These are phyloP conservation scores for Sinocyclocheilus rhinocerous DNA, from an alignment of 2,113 vertebrate genomes.

Conservation along the genomic window DNA sequence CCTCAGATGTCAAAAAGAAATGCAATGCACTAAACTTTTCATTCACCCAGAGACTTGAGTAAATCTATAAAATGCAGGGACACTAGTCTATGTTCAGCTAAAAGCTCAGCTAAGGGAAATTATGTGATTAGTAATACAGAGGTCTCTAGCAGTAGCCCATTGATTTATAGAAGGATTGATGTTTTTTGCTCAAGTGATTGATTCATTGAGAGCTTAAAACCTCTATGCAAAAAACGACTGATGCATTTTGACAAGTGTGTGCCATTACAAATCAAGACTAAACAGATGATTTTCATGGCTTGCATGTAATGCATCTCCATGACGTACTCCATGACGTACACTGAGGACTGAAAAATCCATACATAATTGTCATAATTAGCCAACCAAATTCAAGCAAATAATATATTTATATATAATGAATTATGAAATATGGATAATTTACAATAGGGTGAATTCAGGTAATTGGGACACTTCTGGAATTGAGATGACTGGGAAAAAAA, in stretches of 20 bases:
- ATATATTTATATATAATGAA: not conserved
- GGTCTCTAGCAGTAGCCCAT: not conserved
- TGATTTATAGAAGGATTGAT: constrained; percentile 46
- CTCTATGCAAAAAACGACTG: not conserved
- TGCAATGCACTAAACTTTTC: not conserved
- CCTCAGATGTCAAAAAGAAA: not conserved
- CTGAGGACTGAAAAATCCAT: too few species aligned
- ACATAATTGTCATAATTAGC: not conserved
- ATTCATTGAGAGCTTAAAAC: constrained; percentile 14
- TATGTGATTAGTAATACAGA: constrained; percentile 7
- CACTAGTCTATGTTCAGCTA: not conserved
- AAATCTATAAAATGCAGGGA: not conserved
- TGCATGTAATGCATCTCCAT: not conserved
- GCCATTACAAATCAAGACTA: constrained; percentile 22
- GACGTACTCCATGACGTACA: too few species aligned
- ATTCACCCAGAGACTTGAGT: not conserved
- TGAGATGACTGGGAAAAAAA: too few species aligned
- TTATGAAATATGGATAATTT: not conserved
- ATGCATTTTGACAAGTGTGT: not conserved
- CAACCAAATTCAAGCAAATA: not conserved
- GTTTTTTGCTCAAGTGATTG: constrained; percentile 27
- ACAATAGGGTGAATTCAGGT: too few species aligned
- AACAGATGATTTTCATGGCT: not conserved
- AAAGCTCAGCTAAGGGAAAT: constrained; percentile 8
- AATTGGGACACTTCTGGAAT: too few species aligned